These are phyloP conservation scores for Sebastes minor DNA, from an alignment of 2,797 vertebrate genomes.

Conservation along the genomic window DNA sequence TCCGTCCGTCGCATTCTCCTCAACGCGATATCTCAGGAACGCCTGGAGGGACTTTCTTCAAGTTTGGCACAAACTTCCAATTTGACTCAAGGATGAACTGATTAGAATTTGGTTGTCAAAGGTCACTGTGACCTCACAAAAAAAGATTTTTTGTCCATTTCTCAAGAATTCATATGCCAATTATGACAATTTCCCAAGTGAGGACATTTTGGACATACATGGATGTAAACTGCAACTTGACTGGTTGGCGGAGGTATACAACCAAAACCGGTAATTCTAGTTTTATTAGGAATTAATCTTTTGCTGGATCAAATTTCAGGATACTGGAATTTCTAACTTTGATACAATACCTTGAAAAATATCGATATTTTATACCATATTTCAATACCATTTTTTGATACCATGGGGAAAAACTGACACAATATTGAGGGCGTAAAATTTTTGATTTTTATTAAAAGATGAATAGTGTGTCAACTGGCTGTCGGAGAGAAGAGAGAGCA, in stretches of 20 bases:
- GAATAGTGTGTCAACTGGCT: neutral
- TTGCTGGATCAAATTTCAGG: neutral
- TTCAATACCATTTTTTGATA: no score
- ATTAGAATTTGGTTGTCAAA: neutral
- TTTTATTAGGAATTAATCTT: neutral
- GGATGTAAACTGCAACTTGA: neutral
- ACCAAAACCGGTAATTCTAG: neutral
- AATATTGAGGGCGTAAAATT: no score
- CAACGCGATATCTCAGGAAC: neutral
- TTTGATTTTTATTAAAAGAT: no score
- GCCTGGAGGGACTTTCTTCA: neutral
- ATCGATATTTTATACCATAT: no score
- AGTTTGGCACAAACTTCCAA: neutral
- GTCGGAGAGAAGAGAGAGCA: neutral
- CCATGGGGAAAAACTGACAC: no score
- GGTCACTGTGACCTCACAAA: neutral
- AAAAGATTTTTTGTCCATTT: rapidly evolving
- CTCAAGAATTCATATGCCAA: neutral
- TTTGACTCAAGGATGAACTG: neutral
- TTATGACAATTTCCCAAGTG: neutral
- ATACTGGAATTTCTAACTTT: neutral
- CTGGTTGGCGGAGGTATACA: neutral
- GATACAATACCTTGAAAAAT: neutral
- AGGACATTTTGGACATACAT: rapidly evolving
- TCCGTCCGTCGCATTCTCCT: neutral